Base-by-base conservation (phyloP, 2,888 invertebrate species). In the Cheilosia scutellata region DNA sequence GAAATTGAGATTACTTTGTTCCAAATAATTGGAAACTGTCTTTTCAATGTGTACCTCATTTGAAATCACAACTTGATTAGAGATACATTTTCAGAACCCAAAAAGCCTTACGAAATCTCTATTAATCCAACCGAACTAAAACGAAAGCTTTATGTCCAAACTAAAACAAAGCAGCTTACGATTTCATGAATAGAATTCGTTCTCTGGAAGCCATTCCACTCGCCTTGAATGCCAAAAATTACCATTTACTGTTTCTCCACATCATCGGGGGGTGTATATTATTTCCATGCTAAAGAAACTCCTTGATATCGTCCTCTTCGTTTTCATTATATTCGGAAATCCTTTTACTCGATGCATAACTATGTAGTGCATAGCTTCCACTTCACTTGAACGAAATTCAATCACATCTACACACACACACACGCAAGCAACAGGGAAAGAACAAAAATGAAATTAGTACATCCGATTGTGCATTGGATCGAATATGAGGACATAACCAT, bases 361-460 rank as follows among this genome's bases (percentile, higher is more conserved):
- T 58, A 20, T 31, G 11, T 60, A n/a, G 25, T 51, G n/a, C 58
- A 76, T 16, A 49, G 33, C 58, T 31, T 40, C 16, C 37, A n/a
- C 25, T 58, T 66, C 20, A n/a, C 31, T 68, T n/a, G 27, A 47
- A 47, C 60, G 42, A 51, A 53, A 70, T 77, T 77, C 60, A 60
- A 55, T 68, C 68, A 68, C 9, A 27, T 37, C 37, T 11, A 44
- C 5, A 40, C 27, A 31, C 29, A 53, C 62, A 60, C 9, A 44
- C 66, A 60, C 9, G 44, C 27, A 13, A 55, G 51, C 33, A 75
- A 49, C 37, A 68, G 7, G 49, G 20, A 7, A 9, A 51, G 27
- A 68, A 47, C 40, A 40, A 42, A 80, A 62, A 55, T 68, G 51
- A 72, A 77, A 82, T 82, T 77, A 77, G 77, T 77, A 53, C 76